Evolutionary conservation across 92 coral and sea anemone genomes (phyloP).

Genomic region (Diadumene lineata): DNA sequence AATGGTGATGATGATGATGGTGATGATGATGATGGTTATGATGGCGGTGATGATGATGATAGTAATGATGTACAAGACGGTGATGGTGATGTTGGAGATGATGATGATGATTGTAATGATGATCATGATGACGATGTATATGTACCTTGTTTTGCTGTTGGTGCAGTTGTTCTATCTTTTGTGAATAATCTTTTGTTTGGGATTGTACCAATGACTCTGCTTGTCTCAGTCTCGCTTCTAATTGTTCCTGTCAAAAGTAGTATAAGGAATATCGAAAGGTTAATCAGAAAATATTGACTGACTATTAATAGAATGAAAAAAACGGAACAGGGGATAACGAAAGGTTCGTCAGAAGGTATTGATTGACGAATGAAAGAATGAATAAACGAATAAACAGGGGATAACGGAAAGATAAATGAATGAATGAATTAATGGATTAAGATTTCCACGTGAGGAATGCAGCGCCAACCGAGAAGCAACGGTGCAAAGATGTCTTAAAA

Average conservation of each 20-base stretch:
- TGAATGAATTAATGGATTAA: no score
- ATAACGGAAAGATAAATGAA: no score
- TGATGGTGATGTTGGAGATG: neutral
- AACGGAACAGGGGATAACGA: no score
- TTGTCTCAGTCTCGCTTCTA: conserved; percentile 68
- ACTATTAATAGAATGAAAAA: no score
- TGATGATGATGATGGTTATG: neutral
- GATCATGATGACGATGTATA: neutral
- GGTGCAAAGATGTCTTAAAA: no score
- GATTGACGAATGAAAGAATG: no score
- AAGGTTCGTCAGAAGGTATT: no score
- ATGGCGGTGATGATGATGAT: neutral
- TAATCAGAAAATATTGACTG: no score
- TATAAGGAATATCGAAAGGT: neutral
- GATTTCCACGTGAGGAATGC: no score
- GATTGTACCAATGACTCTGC: conserved; percentile 62
- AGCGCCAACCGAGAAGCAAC: no score
- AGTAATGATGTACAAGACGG: neutral
- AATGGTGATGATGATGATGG: neutral
- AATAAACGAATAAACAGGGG: no score
- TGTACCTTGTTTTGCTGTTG: conserved; percentile 82
- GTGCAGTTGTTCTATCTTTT: conserved; percentile 81
- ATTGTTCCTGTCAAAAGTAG: conserved; percentile 51
- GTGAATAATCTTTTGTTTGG: conserved; percentile 77
- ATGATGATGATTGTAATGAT: neutral